Base-by-base conservation (phyloP, 2,888 invertebrate genomes). In the Podabrus alpinus region DNA sequence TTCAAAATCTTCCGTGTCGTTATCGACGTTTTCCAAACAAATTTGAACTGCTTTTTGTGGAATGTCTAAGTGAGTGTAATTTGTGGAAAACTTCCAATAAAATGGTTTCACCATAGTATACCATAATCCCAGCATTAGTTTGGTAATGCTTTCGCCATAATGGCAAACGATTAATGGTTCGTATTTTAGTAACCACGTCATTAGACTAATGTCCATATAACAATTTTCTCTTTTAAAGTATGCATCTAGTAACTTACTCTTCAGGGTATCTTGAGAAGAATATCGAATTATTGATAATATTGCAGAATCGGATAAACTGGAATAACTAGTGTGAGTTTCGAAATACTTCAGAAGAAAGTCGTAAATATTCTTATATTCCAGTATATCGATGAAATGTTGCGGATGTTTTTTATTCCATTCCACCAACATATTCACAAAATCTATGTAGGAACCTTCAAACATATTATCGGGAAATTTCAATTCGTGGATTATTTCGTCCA, bases 41-140 rank as follows among this genome's bases (percentile, higher is more conserved):
- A 64, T 68, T 13, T 15, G 5, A 7, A 64, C 66, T 17, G 71
- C 68, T 71, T 64, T 73, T 45, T 70, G 70, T 4, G 76, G 76
- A 9, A 76, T 70, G 13, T 67, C 66, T 16, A 76, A 15, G 25
- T 76, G 76, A 11, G 59, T 24, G 21, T 76, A 76, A 29, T 73
- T 71, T 16, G 24, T 9, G 17, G 16, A 64, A n/a, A 15, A 16
- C 13, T 19, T 45, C 72, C 72, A 75, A 68, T 72, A 69, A 15
- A 21, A 66, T 9, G 60, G 21, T 13, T 45, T 66, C 11, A 71
- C 59, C 2, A 10, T 1, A 7, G 71, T 68, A 17, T 71, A 66
- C 68, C 69, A 69, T 60, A 75, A 15, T 2, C 62, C 29, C 25
- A 75, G 21, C 59, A 68, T 59, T 4, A 1, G 13, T 11, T 66